Percentiles rank a stretch among this genome's conserved stretches.
These are phyloP conservation scores for Triplophysa siluroides DNA, from an alignment of 2,113 vertebrate species.

Conservation along the genomic window DNA sequence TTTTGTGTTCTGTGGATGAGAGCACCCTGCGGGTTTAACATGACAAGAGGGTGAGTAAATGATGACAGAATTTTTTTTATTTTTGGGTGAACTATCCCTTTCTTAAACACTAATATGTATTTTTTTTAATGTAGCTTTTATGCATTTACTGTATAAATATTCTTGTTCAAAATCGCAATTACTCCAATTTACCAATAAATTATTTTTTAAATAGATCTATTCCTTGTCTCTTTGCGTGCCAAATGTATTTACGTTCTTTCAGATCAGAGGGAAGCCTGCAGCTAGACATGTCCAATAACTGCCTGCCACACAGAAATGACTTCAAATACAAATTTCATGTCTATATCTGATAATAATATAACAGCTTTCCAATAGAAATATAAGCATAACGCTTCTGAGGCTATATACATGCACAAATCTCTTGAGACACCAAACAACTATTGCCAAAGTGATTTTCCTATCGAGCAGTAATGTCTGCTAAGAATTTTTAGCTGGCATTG, in stretches of 20 bases:
- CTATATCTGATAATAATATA: constrained; percentile 15
- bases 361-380: not conserved
- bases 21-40: too few species aligned
- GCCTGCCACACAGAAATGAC: not conserved
- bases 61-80: too few species aligned
- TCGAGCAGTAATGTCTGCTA: constrained; percentile 12
- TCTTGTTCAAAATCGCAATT: not conserved
- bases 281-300: not conserved
- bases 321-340: constrained; percentile 10
- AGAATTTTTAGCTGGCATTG: constrained; percentile 13
- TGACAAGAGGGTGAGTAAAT: too few species aligned
- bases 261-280: not conserved
- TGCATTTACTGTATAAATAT: not conserved
- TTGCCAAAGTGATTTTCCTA: constrained; percentile 1
- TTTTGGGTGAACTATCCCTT: too few species aligned
- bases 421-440: not conserved
- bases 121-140: not conserved
- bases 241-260: not conserved
- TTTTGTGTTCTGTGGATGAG: too few species aligned
- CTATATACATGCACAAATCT: constrained; percentile 12
- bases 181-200: not conserved
- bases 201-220: not conserved
- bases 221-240: not conserved
- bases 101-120: too few species aligned
- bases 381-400: not conserved